A percentile compares a stretch with the other conserved stretches of the same genome.
These are phyloP conservation scores for Peromyscus californicus DNA, from an alignment of 2,113 vertebrate species.

Conservation along the genomic window DNA sequence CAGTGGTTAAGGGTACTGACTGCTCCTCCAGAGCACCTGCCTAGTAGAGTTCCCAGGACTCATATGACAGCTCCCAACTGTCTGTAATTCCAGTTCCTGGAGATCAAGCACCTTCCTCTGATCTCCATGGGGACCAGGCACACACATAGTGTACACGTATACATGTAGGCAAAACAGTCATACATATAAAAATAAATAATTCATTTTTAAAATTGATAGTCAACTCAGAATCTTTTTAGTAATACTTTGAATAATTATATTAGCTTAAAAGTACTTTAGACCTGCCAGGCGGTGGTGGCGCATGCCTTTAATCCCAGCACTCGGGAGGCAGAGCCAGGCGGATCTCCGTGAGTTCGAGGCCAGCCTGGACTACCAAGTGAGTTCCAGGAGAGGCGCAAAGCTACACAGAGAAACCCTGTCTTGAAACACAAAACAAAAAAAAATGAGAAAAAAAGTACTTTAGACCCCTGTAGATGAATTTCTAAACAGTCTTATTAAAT, in stretches of 20 bases:
- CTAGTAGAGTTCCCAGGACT: not conserved
- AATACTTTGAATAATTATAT: slow-evolving; percentile 6
- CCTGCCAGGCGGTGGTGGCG: no score
- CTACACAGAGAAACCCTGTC: no score
- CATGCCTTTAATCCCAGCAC: no score
- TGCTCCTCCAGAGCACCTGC: not conserved
- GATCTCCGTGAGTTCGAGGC: no score
- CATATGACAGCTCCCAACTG: not conserved
- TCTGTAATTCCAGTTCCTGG: not conserved
- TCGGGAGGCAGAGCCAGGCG: no score
- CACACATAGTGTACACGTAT: not conserved
- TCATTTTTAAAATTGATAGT: not conserved
- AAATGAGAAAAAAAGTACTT: no score
- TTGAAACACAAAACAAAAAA: no score
- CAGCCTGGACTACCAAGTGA: no score
- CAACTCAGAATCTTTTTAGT: not conserved
- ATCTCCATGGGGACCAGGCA: not conserved
- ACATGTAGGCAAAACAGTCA: not conserved
- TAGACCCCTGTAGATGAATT: no score
- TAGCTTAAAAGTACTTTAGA: not conserved
- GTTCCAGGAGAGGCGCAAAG: no score
- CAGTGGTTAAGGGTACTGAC: not conserved
- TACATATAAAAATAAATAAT: not conserved
- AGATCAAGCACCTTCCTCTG: no score
- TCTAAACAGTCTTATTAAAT: no score